Percentiles rank a stretch among this genome's conserved stretches.
Evolutionary conservation across 2,888 invertebrate genomes (phyloP).

Genomic region (Oasisia sp.): DNA sequence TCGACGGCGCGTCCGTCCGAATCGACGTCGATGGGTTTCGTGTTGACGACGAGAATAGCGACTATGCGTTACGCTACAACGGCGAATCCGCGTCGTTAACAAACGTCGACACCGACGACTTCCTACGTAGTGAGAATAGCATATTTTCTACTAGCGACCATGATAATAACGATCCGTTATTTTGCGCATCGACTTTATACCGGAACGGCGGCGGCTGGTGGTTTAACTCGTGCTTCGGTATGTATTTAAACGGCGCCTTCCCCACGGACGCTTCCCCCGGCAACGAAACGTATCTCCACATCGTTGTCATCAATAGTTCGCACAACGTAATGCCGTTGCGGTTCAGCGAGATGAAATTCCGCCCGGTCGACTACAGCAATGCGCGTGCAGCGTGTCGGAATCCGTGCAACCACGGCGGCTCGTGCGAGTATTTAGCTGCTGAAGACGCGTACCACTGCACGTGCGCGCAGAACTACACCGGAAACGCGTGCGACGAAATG

Average conservation of each 20-base stretch:
- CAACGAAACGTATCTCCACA: neutral
- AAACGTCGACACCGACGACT: neutral
- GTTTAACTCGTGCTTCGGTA: constrained; percentile 59
- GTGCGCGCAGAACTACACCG: neutral
- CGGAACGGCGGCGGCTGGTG: constrained; percentile 63
- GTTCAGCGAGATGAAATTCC: constrained; percentile 59
- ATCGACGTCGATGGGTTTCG: constrained; percentile 58
- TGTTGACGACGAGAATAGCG: constrained; percentile 50
- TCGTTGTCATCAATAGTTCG: neutral
- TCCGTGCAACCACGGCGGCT: constrained; percentile 1
- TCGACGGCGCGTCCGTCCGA: constrained; percentile 58
- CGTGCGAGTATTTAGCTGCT: neutral
- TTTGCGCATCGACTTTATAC: neutral
- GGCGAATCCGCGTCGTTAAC: neutral
- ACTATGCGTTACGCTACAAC: constrained; percentile 49
- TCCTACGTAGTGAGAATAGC: neutral
- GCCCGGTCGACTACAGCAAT: neutral
- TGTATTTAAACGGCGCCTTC: constrained; percentile 61
- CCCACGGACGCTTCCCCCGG: constrained; percentile 57
- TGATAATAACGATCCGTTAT: neutral
- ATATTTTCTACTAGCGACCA: neutral
- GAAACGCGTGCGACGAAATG: neutral
- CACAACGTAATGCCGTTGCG: constrained; percentile 43
- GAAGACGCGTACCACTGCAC: neutral
- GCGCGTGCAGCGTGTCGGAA: neutral